Evolutionary conservation across 2,113 vertebrate species (phyloP).

Genomic region (Isichthys henryi): DNA sequence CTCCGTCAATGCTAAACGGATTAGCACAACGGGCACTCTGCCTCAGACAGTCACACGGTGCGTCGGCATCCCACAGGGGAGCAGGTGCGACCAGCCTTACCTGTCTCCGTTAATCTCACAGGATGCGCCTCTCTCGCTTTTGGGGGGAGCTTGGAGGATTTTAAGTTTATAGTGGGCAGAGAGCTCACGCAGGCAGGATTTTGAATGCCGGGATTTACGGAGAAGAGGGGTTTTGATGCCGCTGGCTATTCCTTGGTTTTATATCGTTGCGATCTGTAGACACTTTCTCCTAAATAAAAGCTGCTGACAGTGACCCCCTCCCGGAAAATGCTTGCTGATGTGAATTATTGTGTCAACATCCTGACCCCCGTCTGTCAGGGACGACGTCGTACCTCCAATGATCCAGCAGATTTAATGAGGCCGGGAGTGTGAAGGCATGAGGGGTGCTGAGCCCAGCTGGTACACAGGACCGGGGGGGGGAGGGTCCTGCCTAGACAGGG

Average conservation of each 20-base stretch:
- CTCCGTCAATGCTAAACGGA: slow-evolving; percentile 5
- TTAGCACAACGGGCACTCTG: not conserved
- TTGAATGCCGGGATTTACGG: not conserved
- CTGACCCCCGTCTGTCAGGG: not conserved
- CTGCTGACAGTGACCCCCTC: too few relatives aligned
- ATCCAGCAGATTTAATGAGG: not conserved
- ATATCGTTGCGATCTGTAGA: not conserved
- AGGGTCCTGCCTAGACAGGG: not conserved
- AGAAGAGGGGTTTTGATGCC: not conserved
- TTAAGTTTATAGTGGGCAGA: not conserved
- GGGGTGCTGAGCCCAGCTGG: not conserved
- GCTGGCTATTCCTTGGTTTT: not conserved
- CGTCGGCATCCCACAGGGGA: not conserved
- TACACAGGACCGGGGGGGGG: not conserved
- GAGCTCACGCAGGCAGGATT: not conserved
- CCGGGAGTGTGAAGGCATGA: not conserved
- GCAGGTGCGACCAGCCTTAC: not conserved
- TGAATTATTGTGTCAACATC: not conserved
- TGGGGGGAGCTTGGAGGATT: not conserved
- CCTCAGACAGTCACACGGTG: not conserved
- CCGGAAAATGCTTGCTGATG: not conserved
- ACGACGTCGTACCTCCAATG: not conserved
- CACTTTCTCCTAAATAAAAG: not conserved
- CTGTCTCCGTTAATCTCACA: not conserved
- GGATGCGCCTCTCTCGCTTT: not conserved